phyloP scores from a whole-genome alignment of 2,113 vertebrate genomes.

The Trinectes maculatus region DNA sequence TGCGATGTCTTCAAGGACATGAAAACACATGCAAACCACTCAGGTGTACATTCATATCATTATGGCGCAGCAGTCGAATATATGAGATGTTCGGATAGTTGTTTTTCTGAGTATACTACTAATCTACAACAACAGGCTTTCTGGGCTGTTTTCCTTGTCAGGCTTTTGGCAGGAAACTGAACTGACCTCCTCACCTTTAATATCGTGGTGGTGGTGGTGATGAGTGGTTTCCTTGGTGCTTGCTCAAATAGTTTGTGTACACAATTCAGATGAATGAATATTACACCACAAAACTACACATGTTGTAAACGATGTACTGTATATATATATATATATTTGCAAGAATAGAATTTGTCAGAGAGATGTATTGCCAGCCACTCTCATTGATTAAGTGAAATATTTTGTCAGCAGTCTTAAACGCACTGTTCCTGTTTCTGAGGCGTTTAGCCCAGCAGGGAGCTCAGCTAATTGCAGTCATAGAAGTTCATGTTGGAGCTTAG shows the following conservation, averaged over 20 bases:
- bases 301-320: background rate
- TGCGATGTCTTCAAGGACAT: conserved; percentile 17
- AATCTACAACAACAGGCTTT: conserved; percentile 11
- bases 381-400: conserved; percentile 30
- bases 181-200: conserved; percentile 26
- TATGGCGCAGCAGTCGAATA: background rate
- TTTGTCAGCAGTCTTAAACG: conserved; percentile 27
- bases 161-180: conserved; percentile 30
- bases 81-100: conserved; percentile 4
- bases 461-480: conserved; percentile 30
- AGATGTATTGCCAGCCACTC: conserved; percentile 1
- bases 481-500: conserved; percentile 5
- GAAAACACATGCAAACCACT: conserved; percentile 23
- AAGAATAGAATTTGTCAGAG: no score
- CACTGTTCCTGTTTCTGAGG: conserved; percentile 12
- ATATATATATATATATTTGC: no score
- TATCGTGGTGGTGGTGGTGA: conserved; percentile 16
- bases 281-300: background rate
- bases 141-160: background rate
- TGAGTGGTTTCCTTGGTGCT: conserved; percentile 9
- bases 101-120: conserved; percentile 8
- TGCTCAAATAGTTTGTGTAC: conserved; percentile 6
- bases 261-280: conserved; percentile 8
- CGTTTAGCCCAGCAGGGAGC: conserved; percentile 25
- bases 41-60: conserved; percentile 7